Evolutionary conservation across 2,888 invertebrate species (phyloP), one percentile per base, ranked within the genome.

Genomic region (Lomographa bimaculata): DNA sequence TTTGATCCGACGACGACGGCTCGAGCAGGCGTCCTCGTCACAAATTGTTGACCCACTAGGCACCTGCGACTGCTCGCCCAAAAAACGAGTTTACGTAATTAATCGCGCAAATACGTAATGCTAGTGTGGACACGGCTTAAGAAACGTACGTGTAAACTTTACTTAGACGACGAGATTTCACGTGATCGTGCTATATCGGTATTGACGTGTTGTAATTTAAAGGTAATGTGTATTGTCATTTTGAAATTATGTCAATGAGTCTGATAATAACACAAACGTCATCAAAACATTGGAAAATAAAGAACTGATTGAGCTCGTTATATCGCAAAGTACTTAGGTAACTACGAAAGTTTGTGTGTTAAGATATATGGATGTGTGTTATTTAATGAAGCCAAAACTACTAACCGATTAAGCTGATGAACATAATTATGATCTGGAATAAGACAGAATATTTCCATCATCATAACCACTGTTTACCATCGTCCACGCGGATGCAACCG

Each of bases 21-120:
- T 50, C 43, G 45, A 65, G 64, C 54, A 43, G 70, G 42, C 59
- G 78, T 64, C 79, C 78, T 79, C 68, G 75, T 61, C 64, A 62
- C 60, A 52, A 63, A 56, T 54, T 53, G 63, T 64, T 70, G 74
- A 71, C 65, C 66, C 54, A 58, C 47, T 56, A 50, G 50, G 52
- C 59, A 62, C 58, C 62, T 63, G 55, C 41, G 42, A 30, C 36
- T 41, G 37, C 36, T 46, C 37, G 32, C 35, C 50, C 35, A 50
- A 50, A 57, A 50, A 54, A 53, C 30, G 12, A 28, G 46, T 64
- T 71, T 63, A 61, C 62, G 61, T 66, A 66, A 70, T 56, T 57
- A 52, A 49, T 43, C 46, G 35, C 29, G 36, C 27, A 37, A 30
- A 46, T 42, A 51, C 53, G 49, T 50, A 40, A 51, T 37, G 28